A percentile compares a stretch with the other conserved stretches of the same genome.
Conservation (phyloP, 1,140 invertebrate genomes). For the Thalassaphorura encarpata region DNA sequence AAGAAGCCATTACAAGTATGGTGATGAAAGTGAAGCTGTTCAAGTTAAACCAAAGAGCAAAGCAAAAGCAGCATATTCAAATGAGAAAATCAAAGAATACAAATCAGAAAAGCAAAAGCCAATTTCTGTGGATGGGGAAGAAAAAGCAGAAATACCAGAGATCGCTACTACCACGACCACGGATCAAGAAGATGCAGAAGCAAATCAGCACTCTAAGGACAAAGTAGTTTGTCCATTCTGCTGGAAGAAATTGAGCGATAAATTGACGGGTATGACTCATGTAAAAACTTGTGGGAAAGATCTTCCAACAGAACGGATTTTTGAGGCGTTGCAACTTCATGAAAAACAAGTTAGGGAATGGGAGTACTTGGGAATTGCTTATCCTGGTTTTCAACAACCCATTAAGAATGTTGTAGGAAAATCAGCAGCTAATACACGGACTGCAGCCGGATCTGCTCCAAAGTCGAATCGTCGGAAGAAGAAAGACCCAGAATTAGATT, state of each 20-base stretch:
- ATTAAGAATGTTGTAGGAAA: background rate
- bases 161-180: no score
- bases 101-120: no score
- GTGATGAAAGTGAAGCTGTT: no score
- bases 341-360: slow-evolving; percentile 42
- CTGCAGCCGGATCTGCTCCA: background rate
- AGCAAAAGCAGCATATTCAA: no score
- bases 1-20: no score
- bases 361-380: slow-evolving; percentile 39
- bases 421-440: background rate
- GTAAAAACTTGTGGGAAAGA: slow-evolving; percentile 42
- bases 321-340: slow-evolving; percentile 41
- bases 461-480: background rate
- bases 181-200: no score
- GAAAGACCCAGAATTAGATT: slow-evolving; percentile 39
- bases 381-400: slow-evolving; percentile 34
- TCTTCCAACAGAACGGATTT: slow-evolving; percentile 39
- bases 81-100: no score
- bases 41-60: no score
- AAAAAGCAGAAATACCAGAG: no score
- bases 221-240: slow-evolving; percentile 39
- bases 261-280: slow-evolving; percentile 35
- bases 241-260: slow-evolving; percentile 38
- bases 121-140: no score
- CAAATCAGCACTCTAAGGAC: background rate